Evolutionary conservation across 2,113 vertebrate genomes (phyloP).

Genomic region (Thalassoma bifasciatum): DNA sequence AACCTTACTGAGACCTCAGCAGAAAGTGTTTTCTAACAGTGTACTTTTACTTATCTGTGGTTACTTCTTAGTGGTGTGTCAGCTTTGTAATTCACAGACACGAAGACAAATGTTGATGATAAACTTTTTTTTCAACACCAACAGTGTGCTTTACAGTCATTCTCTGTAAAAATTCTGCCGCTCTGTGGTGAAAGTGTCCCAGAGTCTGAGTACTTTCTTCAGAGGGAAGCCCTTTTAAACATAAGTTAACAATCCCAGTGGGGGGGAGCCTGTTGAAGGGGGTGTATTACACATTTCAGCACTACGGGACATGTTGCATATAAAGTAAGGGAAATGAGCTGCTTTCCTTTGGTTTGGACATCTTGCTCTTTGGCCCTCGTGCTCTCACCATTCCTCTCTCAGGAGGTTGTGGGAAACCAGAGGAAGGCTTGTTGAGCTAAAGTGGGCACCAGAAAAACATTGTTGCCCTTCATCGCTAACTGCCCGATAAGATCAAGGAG

Average conservation of each 20-base stretch:
- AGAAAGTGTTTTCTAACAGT: too few relatives aligned
- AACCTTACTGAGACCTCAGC: too few relatives aligned
- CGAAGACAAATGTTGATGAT: too few relatives aligned
- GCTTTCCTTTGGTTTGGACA: constrained; percentile 48
- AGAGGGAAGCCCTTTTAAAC: constrained; percentile 27
- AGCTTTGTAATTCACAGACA: too few relatives aligned
- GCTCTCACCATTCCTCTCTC: constrained; percentile 19
- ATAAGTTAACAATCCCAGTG: constrained; percentile 18
- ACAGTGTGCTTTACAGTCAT: too few relatives aligned
- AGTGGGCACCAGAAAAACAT: constrained; percentile 17
- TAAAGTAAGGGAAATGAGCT: constrained; percentile 31
- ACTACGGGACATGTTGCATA: constrained; percentile 43
- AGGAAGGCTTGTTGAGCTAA: constrained; percentile 16
- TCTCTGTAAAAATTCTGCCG: too few relatives aligned
- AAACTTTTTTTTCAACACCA: too few relatives aligned
- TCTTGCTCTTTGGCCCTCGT: constrained; percentile 38
- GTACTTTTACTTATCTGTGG: too few relatives aligned
- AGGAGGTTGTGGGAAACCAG: constrained; percentile 13
- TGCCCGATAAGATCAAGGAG: constrained; percentile 2
- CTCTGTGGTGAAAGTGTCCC: constrained; percentile 10
- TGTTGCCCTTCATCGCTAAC: constrained; percentile 1
- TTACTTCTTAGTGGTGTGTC: too few relatives aligned
- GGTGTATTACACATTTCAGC: constrained; percentile 47
- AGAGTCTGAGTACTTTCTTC: constrained; percentile 1
- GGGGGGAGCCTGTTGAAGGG: constrained; percentile 22